A percentile compares a stretch with the other conserved stretches of the same genome.
These are phyloP conservation scores for Dallia pectoralis DNA, from an alignment of 2,797 vertebrate genomes.

Conservation along the genomic window DNA sequence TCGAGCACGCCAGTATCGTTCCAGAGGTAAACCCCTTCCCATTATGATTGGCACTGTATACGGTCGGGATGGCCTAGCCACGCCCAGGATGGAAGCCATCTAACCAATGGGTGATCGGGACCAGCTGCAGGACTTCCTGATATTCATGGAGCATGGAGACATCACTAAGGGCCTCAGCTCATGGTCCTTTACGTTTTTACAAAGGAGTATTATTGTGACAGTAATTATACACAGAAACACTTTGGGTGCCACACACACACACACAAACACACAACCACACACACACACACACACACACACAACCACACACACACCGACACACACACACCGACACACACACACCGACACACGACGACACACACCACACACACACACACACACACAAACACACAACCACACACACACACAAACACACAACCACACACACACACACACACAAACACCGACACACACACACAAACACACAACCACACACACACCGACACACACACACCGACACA, in stretches of 20 bases:
- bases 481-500: too few relatives aligned
- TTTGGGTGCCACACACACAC: neutral
- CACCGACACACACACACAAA: too few relatives aligned
- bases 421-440: too few relatives aligned
- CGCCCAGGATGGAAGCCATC: constrained; percentile 29
- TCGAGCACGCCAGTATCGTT: constrained; percentile 15
- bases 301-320: neutral
- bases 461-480: too few relatives aligned
- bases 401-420: neutral
- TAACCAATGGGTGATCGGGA: constrained; percentile 12
- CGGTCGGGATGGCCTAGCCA: constrained; percentile 39
- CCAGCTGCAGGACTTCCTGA: constrained; percentile 21
- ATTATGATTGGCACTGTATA: constrained; percentile 50
- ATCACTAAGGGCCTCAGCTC: constrained; percentile 1
- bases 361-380: too few relatives aligned
- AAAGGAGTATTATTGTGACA: neutral
- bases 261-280: too few relatives aligned
- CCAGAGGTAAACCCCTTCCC: neutral
- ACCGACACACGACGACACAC: too few relatives aligned
- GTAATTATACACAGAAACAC: neutral
- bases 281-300: too few relatives aligned
- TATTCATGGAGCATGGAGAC: constrained; percentile 18
- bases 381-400: too few relatives aligned
- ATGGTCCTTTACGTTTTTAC: constrained; percentile 22
- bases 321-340: too few relatives aligned